Evolutionary conservation across 2,888 invertebrate species (phyloP).

Genomic region (Malthinus flaveolus): DNA sequence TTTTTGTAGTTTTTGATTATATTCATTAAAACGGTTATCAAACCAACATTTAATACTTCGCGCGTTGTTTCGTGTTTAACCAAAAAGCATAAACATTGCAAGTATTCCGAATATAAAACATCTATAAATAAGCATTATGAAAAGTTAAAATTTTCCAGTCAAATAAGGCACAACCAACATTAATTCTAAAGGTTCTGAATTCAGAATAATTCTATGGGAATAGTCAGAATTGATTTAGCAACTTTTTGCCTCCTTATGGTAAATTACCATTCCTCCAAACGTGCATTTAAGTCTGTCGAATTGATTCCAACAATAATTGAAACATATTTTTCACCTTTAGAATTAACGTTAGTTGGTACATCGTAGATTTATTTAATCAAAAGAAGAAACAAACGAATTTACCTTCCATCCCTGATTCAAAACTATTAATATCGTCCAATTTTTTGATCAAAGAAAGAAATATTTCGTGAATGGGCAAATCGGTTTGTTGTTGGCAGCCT

Average conservation of each 20-base stretch:
- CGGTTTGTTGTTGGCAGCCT: conserved; percentile 44
- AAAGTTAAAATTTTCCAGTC: no score
- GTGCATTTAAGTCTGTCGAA: no score
- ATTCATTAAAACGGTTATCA: conserved; percentile 41
- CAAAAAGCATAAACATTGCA: conserved; percentile 47
- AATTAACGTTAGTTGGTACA: no score
- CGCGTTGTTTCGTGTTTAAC: conserved; percentile 45
- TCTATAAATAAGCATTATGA: neutral
- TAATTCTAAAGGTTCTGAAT: no score
- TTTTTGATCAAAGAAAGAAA: conserved; percentile 43
- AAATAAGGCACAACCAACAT: no score
- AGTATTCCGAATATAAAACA: conserved; percentile 37
- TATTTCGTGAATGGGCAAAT: conserved; percentile 47
- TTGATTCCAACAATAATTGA: no score
- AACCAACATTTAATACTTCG: conserved; percentile 35
- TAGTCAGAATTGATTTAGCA: no score
- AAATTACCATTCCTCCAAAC: no score
- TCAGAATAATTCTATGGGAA: no score
- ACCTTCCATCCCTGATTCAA: conserved; percentile 15
- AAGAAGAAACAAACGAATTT: neutral
- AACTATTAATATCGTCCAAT: conserved; percentile 21
- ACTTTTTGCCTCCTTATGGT: no score
- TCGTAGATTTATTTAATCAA: no score
- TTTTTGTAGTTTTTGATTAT: conserved; percentile 40
- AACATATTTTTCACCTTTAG: no score